Evolutionary conservation across 2,113 vertebrate genomes (phyloP), one percentile per base, ranked within the genome.

Genomic region (Bombycilla garrulus): DNA sequence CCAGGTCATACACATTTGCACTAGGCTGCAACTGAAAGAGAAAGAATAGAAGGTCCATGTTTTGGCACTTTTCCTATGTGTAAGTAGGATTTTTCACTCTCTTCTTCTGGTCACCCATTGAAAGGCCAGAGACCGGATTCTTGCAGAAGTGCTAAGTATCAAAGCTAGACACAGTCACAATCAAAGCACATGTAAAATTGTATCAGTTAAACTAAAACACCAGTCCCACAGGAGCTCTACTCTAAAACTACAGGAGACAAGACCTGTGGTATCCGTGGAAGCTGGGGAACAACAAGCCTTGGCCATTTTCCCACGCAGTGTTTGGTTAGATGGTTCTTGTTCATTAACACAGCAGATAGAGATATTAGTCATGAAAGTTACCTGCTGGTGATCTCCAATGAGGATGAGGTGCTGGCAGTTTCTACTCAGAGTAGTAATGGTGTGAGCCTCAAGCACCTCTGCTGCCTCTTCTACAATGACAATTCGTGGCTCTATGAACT

Each of bases 371-470:
- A 24, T 16, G 16, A 51, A 40, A 33, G 19, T 74, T 97, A 99
- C 99, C 99, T 99, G 99, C 96, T 99, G 99, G 95, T 99, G 99
- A 97, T 99, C 99, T 91, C 99, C 99, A 28, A 99, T 99, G 83
- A 99, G 98, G 93, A 99, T 99, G 86, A 99, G 99, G 40, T 99
- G 99, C 93, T 99, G 98, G 94, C 99, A 99, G 15, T 97, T 98
- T 56, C 95, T 92, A 96, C 98, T 99, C 89, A 99, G 94, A 7
- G 99, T 99, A 88, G 99, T 99, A 95, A 99, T 98, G 77, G 98
- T 99, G 92, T 99, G 99, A 66, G 99, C 99, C 95, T 99, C 99
- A 10, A 99, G 98, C 54, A 99, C 99, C 89, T 99, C 99, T 4
- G 99, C 99, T 23, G 99, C 99, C 96, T 99, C 99, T 90, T 99